These are phyloP conservation scores for Lamellibrachia satsuma DNA, from an alignment of 2,888 invertebrate species.

Conservation along the genomic window DNA sequence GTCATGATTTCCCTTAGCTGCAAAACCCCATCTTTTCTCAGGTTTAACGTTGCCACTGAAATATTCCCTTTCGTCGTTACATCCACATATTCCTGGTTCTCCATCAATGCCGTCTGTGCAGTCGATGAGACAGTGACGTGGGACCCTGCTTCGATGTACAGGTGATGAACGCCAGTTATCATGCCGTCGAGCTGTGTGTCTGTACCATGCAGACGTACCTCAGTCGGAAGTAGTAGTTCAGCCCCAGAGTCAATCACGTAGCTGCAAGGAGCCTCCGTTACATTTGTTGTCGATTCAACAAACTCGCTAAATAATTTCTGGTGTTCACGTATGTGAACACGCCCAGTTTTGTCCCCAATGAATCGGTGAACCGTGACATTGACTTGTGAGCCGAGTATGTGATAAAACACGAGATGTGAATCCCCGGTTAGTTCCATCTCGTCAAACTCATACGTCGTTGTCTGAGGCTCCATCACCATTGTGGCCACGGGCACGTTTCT, in stretches of 20 bases:
- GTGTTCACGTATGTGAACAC: slow-evolving; percentile 46
- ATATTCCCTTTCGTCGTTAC: slow-evolving; percentile 48
- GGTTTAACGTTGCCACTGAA: slow-evolving; percentile 47
- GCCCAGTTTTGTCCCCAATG: slow-evolving; percentile 51
- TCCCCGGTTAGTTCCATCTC: slow-evolving; percentile 50
- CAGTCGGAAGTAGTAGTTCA: slow-evolving; percentile 52
- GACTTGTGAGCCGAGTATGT: slow-evolving; percentile 41
- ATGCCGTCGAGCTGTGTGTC: slow-evolving; percentile 49
- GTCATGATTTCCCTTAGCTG: slow-evolving; percentile 43
- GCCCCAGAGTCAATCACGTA: slow-evolving; percentile 51
- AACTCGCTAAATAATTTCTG: slow-evolving; percentile 48
- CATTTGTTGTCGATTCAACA: slow-evolving; percentile 48
- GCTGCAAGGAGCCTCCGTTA: slow-evolving; percentile 54
- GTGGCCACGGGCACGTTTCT: slow-evolving; percentile 47
- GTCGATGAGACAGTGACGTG: slow-evolving; percentile 45
- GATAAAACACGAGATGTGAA: slow-evolving; percentile 46
- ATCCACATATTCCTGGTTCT: slow-evolving; percentile 43
- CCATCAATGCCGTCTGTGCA: slow-evolving; percentile 49
- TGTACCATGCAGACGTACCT: slow-evolving; percentile 52
- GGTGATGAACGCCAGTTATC: slow-evolving; percentile 50
- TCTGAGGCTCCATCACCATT: slow-evolving; percentile 48
- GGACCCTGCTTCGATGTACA: slow-evolving; percentile 49
- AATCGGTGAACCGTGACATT: slow-evolving; percentile 45
- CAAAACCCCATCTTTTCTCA: slow-evolving; percentile 44
- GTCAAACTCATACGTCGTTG: slow-evolving; percentile 48